Percentiles rank a stretch among this genome's conserved stretches.
Evolutionary conservation across 2,888 invertebrate species (phyloP).

Genomic region (Drepanosiphum platanoidis): DNA sequence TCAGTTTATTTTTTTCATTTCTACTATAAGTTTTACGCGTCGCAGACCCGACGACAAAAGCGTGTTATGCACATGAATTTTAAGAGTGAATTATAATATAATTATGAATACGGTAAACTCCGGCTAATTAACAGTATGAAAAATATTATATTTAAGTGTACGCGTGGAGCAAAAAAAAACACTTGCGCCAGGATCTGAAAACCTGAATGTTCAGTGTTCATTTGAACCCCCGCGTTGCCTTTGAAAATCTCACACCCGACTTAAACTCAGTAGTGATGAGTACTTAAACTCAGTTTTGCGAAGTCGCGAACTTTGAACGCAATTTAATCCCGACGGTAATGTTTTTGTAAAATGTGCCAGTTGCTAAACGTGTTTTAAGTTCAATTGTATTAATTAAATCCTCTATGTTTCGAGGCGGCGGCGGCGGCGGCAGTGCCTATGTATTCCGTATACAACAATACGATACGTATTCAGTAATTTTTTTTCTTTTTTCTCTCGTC

Average conservation of each 20-base stretch:
- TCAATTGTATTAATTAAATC: slow-evolving; percentile 27
- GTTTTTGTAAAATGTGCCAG: not conserved
- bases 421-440: not conserved
- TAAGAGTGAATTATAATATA: not conserved
- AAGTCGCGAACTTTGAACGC: slow-evolving; percentile 1
- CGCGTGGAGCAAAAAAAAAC: not conserved
- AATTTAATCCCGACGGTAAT: slow-evolving; percentile 22
- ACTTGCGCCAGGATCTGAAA: not conserved
- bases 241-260: slow-evolving; percentile 20
- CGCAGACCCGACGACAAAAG: not conserved
- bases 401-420: not conserved
- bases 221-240: too few relatives aligned
- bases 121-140: slow-evolving; percentile 11
- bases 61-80: not conserved
- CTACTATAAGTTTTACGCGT: not conserved
- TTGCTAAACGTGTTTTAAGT: slow-evolving; percentile 24
- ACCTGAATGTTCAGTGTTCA: not conserved
- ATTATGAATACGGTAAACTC: not conserved
- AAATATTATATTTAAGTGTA: slow-evolving; percentile 3
- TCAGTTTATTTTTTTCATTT: slow-evolving; percentile 23
- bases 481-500: not conserved
- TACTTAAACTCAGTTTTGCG: slow-evolving; percentile 15
- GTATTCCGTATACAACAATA: not conserved
- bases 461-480: not conserved
- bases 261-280: slow-evolving; percentile 10